Evolutionary conservation across 2,888 invertebrate species (phyloP), one percentile per base, ranked within the genome.

Genomic region (Noctua janthina): DNA sequence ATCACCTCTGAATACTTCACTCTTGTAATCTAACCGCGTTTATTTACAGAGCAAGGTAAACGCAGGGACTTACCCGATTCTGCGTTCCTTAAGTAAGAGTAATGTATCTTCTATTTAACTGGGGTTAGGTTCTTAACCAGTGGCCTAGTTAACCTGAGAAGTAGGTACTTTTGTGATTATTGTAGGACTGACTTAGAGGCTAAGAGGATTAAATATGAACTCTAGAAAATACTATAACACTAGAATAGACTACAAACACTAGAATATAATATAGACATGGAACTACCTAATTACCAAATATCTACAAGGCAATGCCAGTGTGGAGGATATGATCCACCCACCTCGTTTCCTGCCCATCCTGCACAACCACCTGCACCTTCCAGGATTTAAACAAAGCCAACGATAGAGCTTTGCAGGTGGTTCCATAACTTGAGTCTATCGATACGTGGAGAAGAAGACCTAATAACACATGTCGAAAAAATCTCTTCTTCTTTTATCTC

Each of bases 51-150:
- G 54, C 35, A 54, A 54, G 64, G 82, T 69, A 74, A 77, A 62
- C 67, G 20, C 64, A 54, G 74, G 86, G 69, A 15, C 56, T 82
- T 77, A 68, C 68, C 82, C 74, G 15, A 35, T 8, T 35, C 20
- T 1, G 39, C 0, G n/a, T 59, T 13, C n/a, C 46, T 15, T n/a
- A 35, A 20, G 39, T n/a, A 35, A 43, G 29, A 64, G 51, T 10
- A 56, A 64, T 43, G 70, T 23, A 29, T 11, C 7, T 49, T 23
- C n/a, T 43, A 20, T 49, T 29, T 35, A 4, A 17, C 43, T n/a
- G 51, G 78, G 71, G 23, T 35, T 56, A 10, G 35, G 69, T 70
- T 35, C 39, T 59, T 43, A 35, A 59, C 59, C 70, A 67, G 43
- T 11, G 72, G 39, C n/a, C 62, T 56, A 15, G 17, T 64, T 23